phyloP scores from a whole-genome alignment of 2,113 vertebrate genomes.

The Amblyornis subalaris region DNA sequence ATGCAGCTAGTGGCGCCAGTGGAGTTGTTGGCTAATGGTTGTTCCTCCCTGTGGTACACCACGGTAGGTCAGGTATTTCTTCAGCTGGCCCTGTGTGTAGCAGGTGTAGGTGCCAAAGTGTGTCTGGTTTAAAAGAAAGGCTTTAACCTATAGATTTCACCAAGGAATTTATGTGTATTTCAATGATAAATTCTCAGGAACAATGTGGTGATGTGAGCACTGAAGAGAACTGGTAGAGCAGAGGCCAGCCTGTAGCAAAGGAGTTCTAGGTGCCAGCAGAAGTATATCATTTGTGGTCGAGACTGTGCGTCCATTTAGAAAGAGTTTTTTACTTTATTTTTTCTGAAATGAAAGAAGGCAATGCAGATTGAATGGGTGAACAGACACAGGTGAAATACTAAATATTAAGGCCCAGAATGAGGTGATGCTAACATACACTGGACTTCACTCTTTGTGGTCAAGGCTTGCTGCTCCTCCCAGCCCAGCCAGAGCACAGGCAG shows the following conservation, averaged over 20 bases:
- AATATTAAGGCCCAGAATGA: neutral
- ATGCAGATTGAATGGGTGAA: neutral
- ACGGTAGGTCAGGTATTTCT: fast-evolving
- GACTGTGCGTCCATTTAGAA: neutral
- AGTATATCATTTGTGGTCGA: neutral
- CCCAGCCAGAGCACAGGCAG: neutral
- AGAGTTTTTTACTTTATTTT: neutral
- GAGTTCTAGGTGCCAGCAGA: neutral
- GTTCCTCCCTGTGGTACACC: neutral
- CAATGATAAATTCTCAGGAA: neutral
- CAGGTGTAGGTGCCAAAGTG: neutral
- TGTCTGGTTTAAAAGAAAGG: neutral
- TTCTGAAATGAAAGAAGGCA: neutral
- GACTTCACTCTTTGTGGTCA: neutral
- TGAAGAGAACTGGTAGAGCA: neutral
- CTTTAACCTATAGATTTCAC: neutral
- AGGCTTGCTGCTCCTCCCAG: neutral
- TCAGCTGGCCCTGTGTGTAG: neutral
- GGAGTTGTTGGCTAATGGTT: neutral
- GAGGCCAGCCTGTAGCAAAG: neutral
- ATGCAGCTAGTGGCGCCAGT: fast-evolving
- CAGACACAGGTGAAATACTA: neutral
- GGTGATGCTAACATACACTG: neutral
- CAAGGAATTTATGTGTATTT: neutral
- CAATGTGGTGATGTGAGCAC: neutral